Evolutionary conservation across 1,140 invertebrate genomes (phyloP).

Genomic region (Tetragnatha versicolor): DNA sequence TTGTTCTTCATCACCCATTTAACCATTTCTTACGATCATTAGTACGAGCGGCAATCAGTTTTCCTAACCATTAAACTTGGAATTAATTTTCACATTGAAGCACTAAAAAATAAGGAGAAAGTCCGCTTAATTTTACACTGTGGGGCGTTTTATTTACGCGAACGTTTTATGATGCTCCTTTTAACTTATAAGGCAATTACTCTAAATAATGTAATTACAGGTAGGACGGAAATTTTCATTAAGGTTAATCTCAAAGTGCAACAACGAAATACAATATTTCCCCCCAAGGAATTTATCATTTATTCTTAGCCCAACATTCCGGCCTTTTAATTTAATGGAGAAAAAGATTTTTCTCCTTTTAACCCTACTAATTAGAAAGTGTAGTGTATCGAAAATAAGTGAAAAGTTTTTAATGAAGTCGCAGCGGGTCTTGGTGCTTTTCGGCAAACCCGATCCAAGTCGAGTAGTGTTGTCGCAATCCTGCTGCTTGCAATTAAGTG

Average conservation of each 20-base stretch:
- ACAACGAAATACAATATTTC: slow-evolving; percentile 33
- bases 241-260: slow-evolving; percentile 11
- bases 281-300: slow-evolving; percentile 25
- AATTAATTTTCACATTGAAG: not conserved
- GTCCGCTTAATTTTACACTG: not conserved
- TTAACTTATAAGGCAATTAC: slow-evolving; percentile 31
- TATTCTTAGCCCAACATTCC: not conserved
- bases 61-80: too few relatives aligned
- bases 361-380: slow-evolving; percentile 14
- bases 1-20: too few relatives aligned
- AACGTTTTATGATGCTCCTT: not conserved
- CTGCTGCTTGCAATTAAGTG: not conserved
- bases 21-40: too few relatives aligned
- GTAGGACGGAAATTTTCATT: slow-evolving; percentile 41
- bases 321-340: slow-evolving; percentile 35
- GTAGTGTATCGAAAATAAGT: slow-evolving; percentile 7
- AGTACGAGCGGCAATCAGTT: too few relatives aligned
- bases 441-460: not conserved
- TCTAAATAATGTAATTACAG: slow-evolving; percentile 29
- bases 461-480: not conserved
- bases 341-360: slow-evolving; percentile 25
- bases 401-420: slow-evolving; percentile 32
- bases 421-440: slow-evolving; percentile 1
- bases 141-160: not conserved
- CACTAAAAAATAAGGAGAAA: not conserved